Evolutionary conservation across 2,888 invertebrate genomes (phyloP), one percentile per base, ranked within the genome.

Genomic region (Boloria selene): DNA sequence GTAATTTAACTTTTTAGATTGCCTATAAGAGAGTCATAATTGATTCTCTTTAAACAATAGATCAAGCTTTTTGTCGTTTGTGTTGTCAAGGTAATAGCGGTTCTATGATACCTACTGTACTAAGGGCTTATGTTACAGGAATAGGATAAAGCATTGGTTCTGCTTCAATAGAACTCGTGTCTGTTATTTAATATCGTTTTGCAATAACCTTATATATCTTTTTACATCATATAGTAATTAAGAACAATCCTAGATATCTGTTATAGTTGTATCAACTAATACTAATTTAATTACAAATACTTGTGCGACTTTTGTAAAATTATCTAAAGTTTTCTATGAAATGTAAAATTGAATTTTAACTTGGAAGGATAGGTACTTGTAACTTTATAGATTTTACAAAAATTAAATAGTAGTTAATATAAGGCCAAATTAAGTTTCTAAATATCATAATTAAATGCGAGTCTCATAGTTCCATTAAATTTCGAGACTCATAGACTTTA

Each of bases 31-130:
- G 18, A 45, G 0, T n/a, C 6, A 18, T 62, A 4, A 56, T 63
- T 56, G 17, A 56, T 64, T 13, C 38, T 64, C 42, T 61, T 42
- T 56, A 26, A 61, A 66, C 54, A 51, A 69, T 66, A 51, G 18
- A 58, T 42, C 13, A 66, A 3, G 56, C 54, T 65, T 58, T 70
- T 72, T 68, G 70, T 67, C 60, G 68, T 44, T 61, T 44, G 68
- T 68, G 65, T 52, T 53, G 31, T 54, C 70, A 70, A 71, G 71
- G 71, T 70, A 31, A 69, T 60, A 45, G 50, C 47, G 55, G 50
- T 54, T 38, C 16, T 61, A n/a, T 44, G 17, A 53, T 56, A 64
- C 55, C 22, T 38, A 56, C 53, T 53, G 31, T 17, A 18, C 31
- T 61, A 50, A 61, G 61, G 55, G 60, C 59, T 65, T 61, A 61